phyloP scores from a whole-genome alignment of 2,113 vertebrate species.

The Desmodus rotundus region DNA sequence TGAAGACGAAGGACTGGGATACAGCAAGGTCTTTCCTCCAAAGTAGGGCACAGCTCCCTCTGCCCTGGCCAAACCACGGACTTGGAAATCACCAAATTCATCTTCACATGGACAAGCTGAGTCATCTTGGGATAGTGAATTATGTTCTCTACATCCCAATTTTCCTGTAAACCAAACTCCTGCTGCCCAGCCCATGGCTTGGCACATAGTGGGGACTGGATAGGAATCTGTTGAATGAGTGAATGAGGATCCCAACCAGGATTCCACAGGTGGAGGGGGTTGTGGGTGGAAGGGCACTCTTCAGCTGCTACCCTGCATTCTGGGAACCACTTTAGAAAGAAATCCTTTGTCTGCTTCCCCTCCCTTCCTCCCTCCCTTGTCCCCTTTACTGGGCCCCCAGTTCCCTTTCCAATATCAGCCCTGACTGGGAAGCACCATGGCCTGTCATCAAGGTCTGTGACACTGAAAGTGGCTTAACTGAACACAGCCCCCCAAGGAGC shows the following conservation, averaged over 20 bases:
- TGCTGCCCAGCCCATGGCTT: neutral
- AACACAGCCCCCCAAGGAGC: neutral
- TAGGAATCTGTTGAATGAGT: neutral
- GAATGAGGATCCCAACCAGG: neutral
- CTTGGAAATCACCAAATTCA: neutral
- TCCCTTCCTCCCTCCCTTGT: neutral
- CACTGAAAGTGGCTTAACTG: neutral
- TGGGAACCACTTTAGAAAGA: neutral
- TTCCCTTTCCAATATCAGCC: neutral
- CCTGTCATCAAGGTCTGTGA: neutral
- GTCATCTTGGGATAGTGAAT: neutral
- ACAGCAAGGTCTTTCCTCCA: neutral
- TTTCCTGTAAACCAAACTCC: conserved; percentile 14
- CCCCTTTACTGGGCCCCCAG: neutral
- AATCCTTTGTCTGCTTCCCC: neutral
- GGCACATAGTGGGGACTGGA: neutral
- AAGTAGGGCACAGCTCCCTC: neutral
- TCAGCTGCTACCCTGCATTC: neutral
- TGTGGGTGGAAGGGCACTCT: neutral
- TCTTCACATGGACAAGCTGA: neutral
- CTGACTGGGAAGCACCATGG: neutral
- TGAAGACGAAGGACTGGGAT: neutral
- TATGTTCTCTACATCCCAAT: neutral
- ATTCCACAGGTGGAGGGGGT: neutral
- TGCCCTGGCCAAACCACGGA: neutral